A percentile compares a stretch with the other conserved stretches of the same genome.
Evolutionary conservation across 2,113 vertebrate genomes (phyloP).

Genomic region (Fukomys damarensis): DNA sequence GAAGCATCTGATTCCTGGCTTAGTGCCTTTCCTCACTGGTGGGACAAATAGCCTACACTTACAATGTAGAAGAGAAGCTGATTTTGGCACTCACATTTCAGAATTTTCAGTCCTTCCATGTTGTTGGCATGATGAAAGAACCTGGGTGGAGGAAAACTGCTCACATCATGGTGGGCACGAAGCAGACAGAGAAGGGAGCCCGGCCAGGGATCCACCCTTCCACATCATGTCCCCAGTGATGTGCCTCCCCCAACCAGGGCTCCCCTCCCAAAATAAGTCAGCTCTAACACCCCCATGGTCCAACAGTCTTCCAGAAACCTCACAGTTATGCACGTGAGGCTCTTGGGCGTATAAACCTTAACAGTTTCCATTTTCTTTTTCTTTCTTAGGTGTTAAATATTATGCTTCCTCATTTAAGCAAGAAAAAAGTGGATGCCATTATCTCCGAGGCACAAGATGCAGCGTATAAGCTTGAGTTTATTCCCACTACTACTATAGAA

Average conservation of each 20-base stretch:
- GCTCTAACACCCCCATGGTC: neutral
- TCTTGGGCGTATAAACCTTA: neutral
- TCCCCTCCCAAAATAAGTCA: neutral
- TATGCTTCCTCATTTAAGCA: conserved; percentile 88
- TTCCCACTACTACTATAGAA: conserved; percentile 87
- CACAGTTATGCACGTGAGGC: neutral
- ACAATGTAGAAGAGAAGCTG: neutral
- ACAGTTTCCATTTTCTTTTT: neutral
- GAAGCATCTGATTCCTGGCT: neutral
- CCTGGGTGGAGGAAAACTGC: neutral
- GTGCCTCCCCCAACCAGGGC: neutral
- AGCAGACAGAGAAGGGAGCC: neutral
- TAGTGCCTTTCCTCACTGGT: neutral
- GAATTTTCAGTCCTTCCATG: neutral
- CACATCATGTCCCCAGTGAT: neutral
- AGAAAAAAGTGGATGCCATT: conserved; percentile 88
- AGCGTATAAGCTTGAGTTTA: conserved; percentile 88
- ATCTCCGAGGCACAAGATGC: conserved; percentile 89
- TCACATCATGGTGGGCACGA: neutral
- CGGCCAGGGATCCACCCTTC: neutral
- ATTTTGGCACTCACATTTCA: neutral
- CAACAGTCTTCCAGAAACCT: neutral
- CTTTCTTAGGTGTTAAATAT: conserved; percentile 87
- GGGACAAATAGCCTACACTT: neutral
- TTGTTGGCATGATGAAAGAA: too few species aligned